Evolutionary conservation across 2,797 vertebrate genomes (phyloP).

Genomic region (Botia kubotai): DNA sequence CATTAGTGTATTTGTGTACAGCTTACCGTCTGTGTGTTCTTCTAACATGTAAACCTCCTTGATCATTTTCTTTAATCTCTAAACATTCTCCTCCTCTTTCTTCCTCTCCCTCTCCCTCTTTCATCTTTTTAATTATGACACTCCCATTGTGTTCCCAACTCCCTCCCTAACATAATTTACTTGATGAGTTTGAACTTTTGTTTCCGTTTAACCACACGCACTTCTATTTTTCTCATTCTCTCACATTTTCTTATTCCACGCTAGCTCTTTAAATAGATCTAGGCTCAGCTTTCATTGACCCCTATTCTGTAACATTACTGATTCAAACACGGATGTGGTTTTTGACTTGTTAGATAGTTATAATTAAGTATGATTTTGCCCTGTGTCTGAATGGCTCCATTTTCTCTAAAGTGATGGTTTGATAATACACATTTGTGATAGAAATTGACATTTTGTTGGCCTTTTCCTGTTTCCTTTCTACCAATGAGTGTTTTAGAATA

Average conservation of each 20-base stretch:
- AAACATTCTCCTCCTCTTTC: constrained; percentile 40
- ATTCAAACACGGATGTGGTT: constrained; percentile 47
- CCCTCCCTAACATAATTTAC: not conserved
- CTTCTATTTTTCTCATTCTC: not conserved
- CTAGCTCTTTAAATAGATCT: constrained; percentile 79
- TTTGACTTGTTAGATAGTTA: constrained; percentile 41
- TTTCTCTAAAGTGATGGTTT: constrained; percentile 12
- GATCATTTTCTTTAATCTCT: constrained; percentile 33
- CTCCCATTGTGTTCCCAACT: constrained; percentile 12
- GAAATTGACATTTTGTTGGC: constrained; percentile 4
- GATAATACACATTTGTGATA: constrained; percentile 41
- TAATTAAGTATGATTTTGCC: not conserved
- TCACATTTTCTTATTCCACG: not conserved
- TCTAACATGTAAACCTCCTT: constrained; percentile 27
- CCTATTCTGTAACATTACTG: constrained; percentile 32
- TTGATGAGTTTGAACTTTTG: constrained; percentile 12
- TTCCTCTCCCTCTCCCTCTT: constrained; percentile 23
- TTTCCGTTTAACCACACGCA: constrained; percentile 7
- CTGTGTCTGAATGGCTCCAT: constrained; percentile 1
- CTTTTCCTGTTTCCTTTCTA: constrained; percentile 19
- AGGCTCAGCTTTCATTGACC: constrained; percentile 75
- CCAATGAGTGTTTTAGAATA: constrained; percentile 23
- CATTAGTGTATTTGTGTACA: constrained; percentile 54
- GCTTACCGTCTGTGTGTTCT: constrained; percentile 26
- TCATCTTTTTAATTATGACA: constrained; percentile 14